Evolutionary conservation across 2,888 invertebrate genomes (phyloP), one percentile per base, ranked within the genome.

Genomic region (Agrochola lychnidis): DNA sequence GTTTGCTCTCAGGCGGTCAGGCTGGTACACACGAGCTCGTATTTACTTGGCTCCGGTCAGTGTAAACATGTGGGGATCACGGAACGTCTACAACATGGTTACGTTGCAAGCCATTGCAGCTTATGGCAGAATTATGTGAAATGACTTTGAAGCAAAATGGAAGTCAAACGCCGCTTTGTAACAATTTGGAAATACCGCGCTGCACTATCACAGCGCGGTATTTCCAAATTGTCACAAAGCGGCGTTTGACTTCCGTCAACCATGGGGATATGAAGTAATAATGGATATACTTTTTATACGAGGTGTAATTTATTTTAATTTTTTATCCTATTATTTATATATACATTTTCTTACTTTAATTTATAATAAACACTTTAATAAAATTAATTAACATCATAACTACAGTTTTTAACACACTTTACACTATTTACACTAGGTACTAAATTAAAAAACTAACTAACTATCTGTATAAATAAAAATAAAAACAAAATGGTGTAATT

Each of bases 31-130:
- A 48, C 22, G 36, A 59, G 5, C 42, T 36, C 45, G 16, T 75
- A 40, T 75, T 75, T 74, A 63, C 63, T 75, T 63, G 19, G 36
- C 42, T 3, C 51, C 22, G 51, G 7, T 3, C 16, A 45, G 14
- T 40, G 45, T 36, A 45, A 63, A 56, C 45, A 74, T 25, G 36
- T n/a, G 56, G 36, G 53, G 36, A 73, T 63, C 45, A 74, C 10
- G 36, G 36, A 45, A 30, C 53, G 62, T 63, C 0, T 16, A 51
- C 36, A 45, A 19, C 53, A 30, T 45, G 75, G 30, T 53, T 56
- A 36, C 4, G 19, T 36, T 75, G 25, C 25, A 9, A 45, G 16
- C 6, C 53, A 62, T 19, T 19, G 36, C 36, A 30, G 7, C 22
- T 22, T 42, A n/a, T n/a, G 16, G n/a, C n/a, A 22, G 14, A n/a